A percentile compares a stretch with the other conserved stretches of the same genome.
These are phyloP conservation scores for Artemia franciscana DNA, from an alignment of 1,140 invertebrate genomes.

Conservation along the genomic window DNA sequence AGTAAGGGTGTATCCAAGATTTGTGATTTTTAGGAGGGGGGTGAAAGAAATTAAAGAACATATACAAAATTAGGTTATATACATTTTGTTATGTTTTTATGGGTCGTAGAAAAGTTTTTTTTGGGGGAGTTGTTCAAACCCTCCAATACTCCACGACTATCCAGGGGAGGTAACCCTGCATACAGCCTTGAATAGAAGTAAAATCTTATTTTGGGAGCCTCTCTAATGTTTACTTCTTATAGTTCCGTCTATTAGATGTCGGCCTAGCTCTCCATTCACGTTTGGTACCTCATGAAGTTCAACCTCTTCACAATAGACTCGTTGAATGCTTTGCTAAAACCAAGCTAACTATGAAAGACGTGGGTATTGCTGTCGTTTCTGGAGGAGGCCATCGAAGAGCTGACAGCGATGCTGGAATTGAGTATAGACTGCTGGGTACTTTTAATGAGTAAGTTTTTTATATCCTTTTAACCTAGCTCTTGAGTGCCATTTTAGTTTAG, in stretches of 20 bases:
- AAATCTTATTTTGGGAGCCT: background rate
- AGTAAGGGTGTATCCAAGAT: too few relatives aligned
- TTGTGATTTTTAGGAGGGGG: too few relatives aligned
- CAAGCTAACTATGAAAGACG: slow-evolving; percentile 35
- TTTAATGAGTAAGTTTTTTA: background rate
- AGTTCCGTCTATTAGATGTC: slow-evolving; percentile 43
- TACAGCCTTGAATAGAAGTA: too few relatives aligned
- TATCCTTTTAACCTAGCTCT: too few relatives aligned
- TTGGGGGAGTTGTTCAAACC: too few relatives aligned
- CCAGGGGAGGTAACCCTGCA: too few relatives aligned
- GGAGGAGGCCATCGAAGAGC: slow-evolving; percentile 11
- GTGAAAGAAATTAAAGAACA: too few relatives aligned
- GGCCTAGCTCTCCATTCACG: slow-evolving; percentile 55
- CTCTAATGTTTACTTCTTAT: slow-evolving; percentile 9
- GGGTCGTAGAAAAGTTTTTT: too few relatives aligned
- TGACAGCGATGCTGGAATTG: slow-evolving; percentile 11
- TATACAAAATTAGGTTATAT: too few relatives aligned
- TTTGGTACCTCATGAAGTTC: slow-evolving; percentile 51
- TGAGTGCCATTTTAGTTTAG: too few relatives aligned
- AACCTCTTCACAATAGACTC: slow-evolving; percentile 60
- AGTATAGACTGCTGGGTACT: slow-evolving; percentile 8
- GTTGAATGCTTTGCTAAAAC: slow-evolving; percentile 61
- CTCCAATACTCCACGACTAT: too few relatives aligned
- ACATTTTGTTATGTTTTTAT: too few relatives aligned
- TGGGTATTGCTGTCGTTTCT: slow-evolving; percentile 8